Percentiles rank a stretch among this genome's conserved stretches.
These are phyloP conservation scores for Diaperis boleti DNA, from an alignment of 2,888 invertebrate species.

Conservation along the genomic window DNA sequence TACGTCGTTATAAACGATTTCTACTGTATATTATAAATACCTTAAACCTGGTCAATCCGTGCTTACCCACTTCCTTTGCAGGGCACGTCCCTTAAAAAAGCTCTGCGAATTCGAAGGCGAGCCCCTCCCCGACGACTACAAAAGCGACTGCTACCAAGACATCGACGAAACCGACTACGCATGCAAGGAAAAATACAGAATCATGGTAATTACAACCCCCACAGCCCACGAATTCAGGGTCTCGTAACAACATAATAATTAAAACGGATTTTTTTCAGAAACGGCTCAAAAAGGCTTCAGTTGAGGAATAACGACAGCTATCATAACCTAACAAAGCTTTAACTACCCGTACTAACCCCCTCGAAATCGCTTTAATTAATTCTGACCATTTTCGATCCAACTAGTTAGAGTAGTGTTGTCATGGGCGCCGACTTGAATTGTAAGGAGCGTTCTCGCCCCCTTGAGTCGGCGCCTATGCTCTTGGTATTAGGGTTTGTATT, in stretches of 20 bases:
- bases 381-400: background rate
- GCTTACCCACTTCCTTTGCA: too few relatives aligned
- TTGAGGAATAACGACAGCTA: slow-evolving; percentile 54
- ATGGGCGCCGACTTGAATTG: too few relatives aligned
- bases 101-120: slow-evolving; percentile 82
- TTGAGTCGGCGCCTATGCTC: too few relatives aligned
- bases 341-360: slow-evolving; percentile 5
- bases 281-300: slow-evolving; percentile 63
- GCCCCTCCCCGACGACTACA: slow-evolving; percentile 78
- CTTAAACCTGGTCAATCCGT: too few relatives aligned
- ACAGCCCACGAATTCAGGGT: background rate
- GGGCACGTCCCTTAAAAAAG: slow-evolving; percentile 76
- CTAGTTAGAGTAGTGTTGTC: background rate
- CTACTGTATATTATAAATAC: too few relatives aligned
- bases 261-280: slow-evolving; percentile 62
- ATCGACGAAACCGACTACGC: slow-evolving; percentile 84
- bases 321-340: slow-evolving; percentile 25
- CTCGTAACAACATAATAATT: slow-evolving; percentile 8
- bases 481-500: slow-evolving; percentile 26
- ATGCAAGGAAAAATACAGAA: slow-evolving; percentile 83
- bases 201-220: slow-evolving; percentile 75
- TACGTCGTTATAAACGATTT: too few relatives aligned
- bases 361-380: slow-evolving; percentile 16
- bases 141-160: slow-evolving; percentile 84
- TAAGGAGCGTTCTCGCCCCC: too few relatives aligned